Percentiles rank a stretch among this genome's conserved stretches.
phyloP scores from a whole-genome alignment of 2,888 invertebrate genomes.

The Agriopis marginaria region DNA sequence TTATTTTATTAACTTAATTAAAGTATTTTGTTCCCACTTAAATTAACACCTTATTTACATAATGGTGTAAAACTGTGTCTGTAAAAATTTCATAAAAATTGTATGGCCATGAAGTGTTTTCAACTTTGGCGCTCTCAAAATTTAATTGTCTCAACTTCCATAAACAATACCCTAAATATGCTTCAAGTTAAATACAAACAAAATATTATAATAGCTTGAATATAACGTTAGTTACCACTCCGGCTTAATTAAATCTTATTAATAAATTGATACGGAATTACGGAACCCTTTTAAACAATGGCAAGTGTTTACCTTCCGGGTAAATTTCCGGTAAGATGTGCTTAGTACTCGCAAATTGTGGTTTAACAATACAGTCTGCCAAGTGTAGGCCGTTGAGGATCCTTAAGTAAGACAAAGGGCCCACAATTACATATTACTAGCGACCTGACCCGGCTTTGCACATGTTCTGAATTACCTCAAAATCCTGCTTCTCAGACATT shows the following conservation, averaged over 20 bases:
- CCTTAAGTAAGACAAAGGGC: constrained; percentile 10
- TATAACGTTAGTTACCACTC: constrained; percentile 2
- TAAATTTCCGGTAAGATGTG: constrained; percentile 7
- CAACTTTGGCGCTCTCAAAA: background rate
- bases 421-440: constrained; percentile 2
- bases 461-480: background rate
- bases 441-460: background rate
- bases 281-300: constrained; percentile 17
- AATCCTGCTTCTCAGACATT: background rate
- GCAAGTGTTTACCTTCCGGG: constrained; percentile 15
- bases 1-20: too few relatives aligned
- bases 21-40: too few relatives aligned
- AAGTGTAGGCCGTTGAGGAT: background rate
- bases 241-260: constrained; percentile 18
- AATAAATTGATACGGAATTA: constrained; percentile 21
- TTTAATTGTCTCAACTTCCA: background rate
- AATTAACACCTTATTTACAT: too few relatives aligned
- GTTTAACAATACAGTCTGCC: constrained; percentile 13
- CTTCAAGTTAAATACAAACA: background rate
- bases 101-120: too few relatives aligned
- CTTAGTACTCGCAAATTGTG: constrained; percentile 11
- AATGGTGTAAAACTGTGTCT: too few relatives aligned
- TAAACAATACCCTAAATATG: constrained; percentile 3
- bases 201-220: constrained; percentile 6
- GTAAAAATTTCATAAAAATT: too few relatives aligned